These are phyloP conservation scores for Drosophila formosana DNA, from an alignment of 2,888 invertebrate species.

Conservation along the genomic window DNA sequence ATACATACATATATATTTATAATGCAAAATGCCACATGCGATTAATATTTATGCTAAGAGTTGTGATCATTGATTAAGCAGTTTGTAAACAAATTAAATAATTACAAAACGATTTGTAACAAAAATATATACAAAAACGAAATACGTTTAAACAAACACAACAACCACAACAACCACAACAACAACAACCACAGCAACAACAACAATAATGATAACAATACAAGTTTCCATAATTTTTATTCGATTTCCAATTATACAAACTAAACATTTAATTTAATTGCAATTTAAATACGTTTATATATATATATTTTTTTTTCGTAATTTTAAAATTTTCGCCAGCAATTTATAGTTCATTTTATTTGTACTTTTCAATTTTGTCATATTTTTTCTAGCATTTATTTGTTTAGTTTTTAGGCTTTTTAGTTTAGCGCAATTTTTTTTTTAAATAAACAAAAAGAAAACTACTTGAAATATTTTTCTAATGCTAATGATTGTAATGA, in stretches of 20 bases:
- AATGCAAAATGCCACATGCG: constrained; percentile 73
- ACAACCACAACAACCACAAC: constrained; percentile 18
- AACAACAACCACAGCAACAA: constrained; percentile 31
- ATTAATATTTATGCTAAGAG: constrained; percentile 84
- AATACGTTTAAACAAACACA: constrained; percentile 28
- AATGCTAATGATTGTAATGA: constrained; percentile 29
- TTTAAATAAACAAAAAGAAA: constrained; percentile 37
- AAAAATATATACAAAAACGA: constrained; percentile 12
- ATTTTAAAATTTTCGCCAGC: constrained; percentile 73
- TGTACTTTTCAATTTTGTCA: constrained; percentile 53
- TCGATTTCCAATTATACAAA: constrained; percentile 33
- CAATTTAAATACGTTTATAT: constrained; percentile 21
- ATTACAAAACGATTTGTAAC: constrained; percentile 27
- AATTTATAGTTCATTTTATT: constrained; percentile 47
- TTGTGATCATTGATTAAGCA: constrained; percentile 85
- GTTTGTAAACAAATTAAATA: constrained; percentile 70
- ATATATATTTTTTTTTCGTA: constrained; percentile 28
- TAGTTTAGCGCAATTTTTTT: constrained; percentile 78
- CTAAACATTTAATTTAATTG: constrained; percentile 10
- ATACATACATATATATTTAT: constrained; percentile 32
- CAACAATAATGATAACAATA: constrained; percentile 32
- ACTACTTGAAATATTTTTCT: constrained; percentile 23
- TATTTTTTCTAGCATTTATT: constrained; percentile 75
- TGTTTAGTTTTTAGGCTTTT: constrained; percentile 60
- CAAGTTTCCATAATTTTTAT: constrained; percentile 27